Conservation (phyloP, 1,140 invertebrate genomes). For the Heliothis subflexa region DNA sequence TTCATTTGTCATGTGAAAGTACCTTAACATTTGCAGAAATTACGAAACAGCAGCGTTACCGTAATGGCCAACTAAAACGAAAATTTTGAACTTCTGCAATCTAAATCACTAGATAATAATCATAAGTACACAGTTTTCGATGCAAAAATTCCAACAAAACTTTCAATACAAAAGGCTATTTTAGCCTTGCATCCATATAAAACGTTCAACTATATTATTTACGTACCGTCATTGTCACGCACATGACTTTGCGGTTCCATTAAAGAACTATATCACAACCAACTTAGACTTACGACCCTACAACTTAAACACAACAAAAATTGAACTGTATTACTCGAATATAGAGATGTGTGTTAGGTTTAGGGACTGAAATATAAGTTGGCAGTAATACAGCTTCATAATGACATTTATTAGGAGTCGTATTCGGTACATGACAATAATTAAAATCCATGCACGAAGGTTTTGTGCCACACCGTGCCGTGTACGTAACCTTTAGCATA, state of each 20-base stretch:
- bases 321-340: constrained; percentile 43
- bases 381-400: constrained; percentile 73
- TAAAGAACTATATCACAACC: constrained; percentile 77
- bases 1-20: constrained; percentile 39
- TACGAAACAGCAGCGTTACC: constrained; percentile 26
- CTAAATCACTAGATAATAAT: constrained; percentile 48
- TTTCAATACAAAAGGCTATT: constrained; percentile 64
- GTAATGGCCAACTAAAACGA: constrained; percentile 39
- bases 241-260: constrained; percentile 78
- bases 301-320: not conserved
- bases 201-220: constrained; percentile 75
- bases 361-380: constrained; percentile 48
- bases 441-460: constrained; percentile 84
- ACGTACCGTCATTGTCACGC: constrained; percentile 83
- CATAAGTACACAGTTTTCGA: constrained; percentile 43
- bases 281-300: constrained; percentile 46
- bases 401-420: constrained; percentile 85
- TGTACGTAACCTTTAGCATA: constrained; percentile 76
- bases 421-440: constrained; percentile 85
- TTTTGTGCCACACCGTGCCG: constrained; percentile 78
- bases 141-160: constrained; percentile 56
- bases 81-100: constrained; percentile 48
- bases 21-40: constrained; percentile 41
- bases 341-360: constrained; percentile 54
- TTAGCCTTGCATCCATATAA: constrained; percentile 69